These are phyloP conservation scores for Siniperca undulata DNA, from an alignment of 2,797 vertebrate species.

Conservation along the genomic window DNA sequence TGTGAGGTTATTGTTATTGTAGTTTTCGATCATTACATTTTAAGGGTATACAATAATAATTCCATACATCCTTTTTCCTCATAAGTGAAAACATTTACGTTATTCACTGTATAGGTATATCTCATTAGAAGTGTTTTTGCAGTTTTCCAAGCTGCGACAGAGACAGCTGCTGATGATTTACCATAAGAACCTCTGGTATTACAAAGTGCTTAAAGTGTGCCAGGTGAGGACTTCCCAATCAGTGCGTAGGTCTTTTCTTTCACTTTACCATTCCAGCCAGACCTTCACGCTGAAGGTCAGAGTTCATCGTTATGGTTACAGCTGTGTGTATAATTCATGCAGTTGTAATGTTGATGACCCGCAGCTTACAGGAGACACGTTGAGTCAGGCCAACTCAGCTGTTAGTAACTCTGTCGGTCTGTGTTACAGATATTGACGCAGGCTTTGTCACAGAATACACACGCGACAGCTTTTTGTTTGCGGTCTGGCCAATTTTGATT, in stretches of 20 bases:
- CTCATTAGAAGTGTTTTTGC: background rate
- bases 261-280: slow-evolving; percentile 15
- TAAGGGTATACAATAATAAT: background rate
- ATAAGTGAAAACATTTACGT: background rate
- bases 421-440: slow-evolving; percentile 55
- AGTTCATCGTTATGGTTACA: slow-evolving; percentile 55
- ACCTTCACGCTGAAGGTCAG: slow-evolving; percentile 41
- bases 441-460: slow-evolving; percentile 64
- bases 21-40: background rate
- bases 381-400: slow-evolving; percentile 43
- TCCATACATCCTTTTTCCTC: background rate
- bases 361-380: slow-evolving; percentile 33
- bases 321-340: slow-evolving; percentile 67
- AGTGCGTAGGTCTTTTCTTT: slow-evolving; percentile 14
- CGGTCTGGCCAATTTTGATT: slow-evolving; percentile 70
- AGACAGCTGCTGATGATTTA: background rate
- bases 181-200: background rate
- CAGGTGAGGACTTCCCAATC: background rate
- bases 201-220: background rate
- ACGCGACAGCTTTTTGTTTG: slow-evolving; percentile 59
- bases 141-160: background rate
- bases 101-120: background rate
- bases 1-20: background rate
- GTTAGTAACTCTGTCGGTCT: slow-evolving; percentile 54
- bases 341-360: slow-evolving; percentile 29